Base-by-base conservation (phyloP, 2,797 vertebrate genomes). In the Phrynocephalus vlangalii region DNA sequence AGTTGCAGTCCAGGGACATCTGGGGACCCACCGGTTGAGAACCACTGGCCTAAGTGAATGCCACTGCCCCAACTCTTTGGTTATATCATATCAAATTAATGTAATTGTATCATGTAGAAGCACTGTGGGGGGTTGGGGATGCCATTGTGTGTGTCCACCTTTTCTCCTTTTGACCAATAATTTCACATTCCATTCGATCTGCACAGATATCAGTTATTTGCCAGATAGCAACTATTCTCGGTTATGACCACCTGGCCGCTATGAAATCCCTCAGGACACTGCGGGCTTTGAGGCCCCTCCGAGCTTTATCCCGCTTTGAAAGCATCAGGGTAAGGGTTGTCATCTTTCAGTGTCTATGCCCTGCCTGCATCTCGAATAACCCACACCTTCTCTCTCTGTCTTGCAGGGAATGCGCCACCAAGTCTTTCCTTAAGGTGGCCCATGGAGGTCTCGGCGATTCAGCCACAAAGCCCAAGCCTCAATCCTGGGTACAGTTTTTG, bases 241-340 rank as follows among this genome's bases (percentile, higher is more conserved):
- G 91, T 89, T 94, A 95, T 94, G 96, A 97, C 83, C 94, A 97
- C 77, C 92, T 97, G 87, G 73, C 92, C 92, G 89, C 95, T 93
- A 92, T 95, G 95, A 97, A 97, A 93, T 96, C 96, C 87, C 96
- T 97, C 92, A 95, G 97, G 97, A 97, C 95, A 0, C 82, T 96
- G 87, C 96, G 97, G 92, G 91, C 96, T 9, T 93, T 97, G 76
- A 95, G 97, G 91, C 93, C 94, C 33, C 95, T 97, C 84, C 95
- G 95, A 91, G 97, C 96, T 89, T 94, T 96, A 81, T 97, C 97
- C 96, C 96, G 97, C 93, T 97, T 97, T 96, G 96, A 97, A 97
- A 98, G 97, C 93, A 97, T 98, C 97, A 97, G 98, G 98, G 98
- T 98, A 97, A 98, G 97, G 87, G 91, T 71, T 91, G 87, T 79